phyloP scores from a whole-genome alignment of 1,140 invertebrate genomes.

The Colletes gigas region DNA sequence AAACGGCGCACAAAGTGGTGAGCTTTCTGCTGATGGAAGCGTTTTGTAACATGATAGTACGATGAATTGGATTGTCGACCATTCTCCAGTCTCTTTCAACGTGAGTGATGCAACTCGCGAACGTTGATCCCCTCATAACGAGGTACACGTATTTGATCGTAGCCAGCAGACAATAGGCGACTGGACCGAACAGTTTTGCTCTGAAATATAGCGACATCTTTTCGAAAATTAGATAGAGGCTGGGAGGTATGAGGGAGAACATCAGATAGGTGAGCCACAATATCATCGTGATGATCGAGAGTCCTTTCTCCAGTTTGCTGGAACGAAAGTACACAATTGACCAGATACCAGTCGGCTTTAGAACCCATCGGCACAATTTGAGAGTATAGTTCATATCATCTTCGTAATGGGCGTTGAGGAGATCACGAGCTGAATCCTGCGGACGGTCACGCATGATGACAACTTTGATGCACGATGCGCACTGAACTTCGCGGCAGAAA shows the following conservation, averaged over 20 bases:
- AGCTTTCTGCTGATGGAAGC: constrained; percentile 24
- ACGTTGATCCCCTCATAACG: background rate
- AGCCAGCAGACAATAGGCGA: constrained; percentile 14
- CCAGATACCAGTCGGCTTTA: constrained; percentile 64
- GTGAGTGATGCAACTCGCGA: constrained; percentile 43
- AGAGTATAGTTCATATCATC: constrained; percentile 44
- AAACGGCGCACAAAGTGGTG: constrained; percentile 1
- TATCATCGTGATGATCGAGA: background rate
- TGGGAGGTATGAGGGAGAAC: constrained; percentile 32
- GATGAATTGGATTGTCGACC: background rate
- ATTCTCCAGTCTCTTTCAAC: constrained; percentile 59
- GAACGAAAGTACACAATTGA: constrained; percentile 9
- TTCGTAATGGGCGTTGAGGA: constrained; percentile 1
- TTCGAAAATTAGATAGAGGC: constrained; percentile 4
- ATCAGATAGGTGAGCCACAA: constrained; percentile 6
- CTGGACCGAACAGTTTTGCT: constrained; percentile 31
- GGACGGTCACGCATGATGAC: background rate
- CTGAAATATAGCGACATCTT: constrained; percentile 16
- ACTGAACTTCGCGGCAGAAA: background rate
- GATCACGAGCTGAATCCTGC: too few species aligned
- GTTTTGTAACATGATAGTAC: constrained; percentile 29
- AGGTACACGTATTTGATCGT: constrained; percentile 50
- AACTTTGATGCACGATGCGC: too few species aligned
- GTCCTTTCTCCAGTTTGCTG: background rate
- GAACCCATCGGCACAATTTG: constrained; percentile 50